Percentiles rank a stretch among this genome's conserved stretches.
These are phyloP conservation scores for Tor tambroides DNA, from an alignment of 2,113 vertebrate genomes.

Conservation along the genomic window DNA sequence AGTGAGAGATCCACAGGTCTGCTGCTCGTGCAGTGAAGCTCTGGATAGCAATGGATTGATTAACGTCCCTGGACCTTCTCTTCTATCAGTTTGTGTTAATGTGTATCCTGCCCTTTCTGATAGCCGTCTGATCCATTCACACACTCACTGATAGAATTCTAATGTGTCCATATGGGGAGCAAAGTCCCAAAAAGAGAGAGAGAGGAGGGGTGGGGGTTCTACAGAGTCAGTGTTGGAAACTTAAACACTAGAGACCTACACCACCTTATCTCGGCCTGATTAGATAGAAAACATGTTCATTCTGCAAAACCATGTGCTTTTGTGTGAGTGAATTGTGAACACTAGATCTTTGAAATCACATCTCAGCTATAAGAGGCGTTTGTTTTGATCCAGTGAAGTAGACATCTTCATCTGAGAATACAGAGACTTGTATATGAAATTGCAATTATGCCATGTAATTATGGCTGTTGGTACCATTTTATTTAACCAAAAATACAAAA, in stretches of 20 bases:
- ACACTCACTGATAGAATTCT: slow-evolving; percentile 19
- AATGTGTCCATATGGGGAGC: slow-evolving; percentile 35
- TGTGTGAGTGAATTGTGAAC: background rate
- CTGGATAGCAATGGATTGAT: background rate
- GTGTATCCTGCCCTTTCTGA: slow-evolving; percentile 43
- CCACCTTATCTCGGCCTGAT: slow-evolving; percentile 45
- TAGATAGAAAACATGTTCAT: slow-evolving; percentile 38
- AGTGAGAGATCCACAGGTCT: background rate
- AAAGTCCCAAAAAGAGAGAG: slow-evolving; percentile 52
- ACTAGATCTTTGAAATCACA: background rate
- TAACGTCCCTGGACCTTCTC: background rate
- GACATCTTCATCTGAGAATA: background rate
- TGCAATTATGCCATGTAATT: background rate
- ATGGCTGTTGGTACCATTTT: background rate
- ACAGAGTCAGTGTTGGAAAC: background rate
- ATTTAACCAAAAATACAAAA: background rate
- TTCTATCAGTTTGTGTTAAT: slow-evolving; percentile 42
- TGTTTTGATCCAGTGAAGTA: background rate
- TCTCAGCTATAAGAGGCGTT: background rate
- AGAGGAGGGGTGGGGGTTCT: background rate
- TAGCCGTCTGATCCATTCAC: slow-evolving; percentile 28
- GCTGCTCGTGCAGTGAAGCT: background rate
- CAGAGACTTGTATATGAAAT: background rate
- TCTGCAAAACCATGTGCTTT: background rate
- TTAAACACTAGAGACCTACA: background rate